Base-by-base conservation (phyloP, 2,888 invertebrate genomes). In the Drosophila sordidapex region DNA sequence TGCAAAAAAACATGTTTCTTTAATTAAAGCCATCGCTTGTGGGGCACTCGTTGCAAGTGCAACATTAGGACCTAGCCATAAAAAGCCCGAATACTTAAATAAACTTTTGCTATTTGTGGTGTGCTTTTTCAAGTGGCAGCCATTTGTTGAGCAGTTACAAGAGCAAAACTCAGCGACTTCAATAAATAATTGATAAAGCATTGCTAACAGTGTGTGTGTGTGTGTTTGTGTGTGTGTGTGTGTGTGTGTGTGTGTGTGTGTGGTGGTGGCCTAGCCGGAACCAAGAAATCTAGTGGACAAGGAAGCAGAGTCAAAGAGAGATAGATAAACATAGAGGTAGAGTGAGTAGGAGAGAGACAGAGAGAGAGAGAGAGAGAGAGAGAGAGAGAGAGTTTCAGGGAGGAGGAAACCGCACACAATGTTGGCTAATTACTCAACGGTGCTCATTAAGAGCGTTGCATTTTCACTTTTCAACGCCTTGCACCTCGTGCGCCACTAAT, bases 171-270 rank as follows among this genome's bases (percentile, higher is more conserved):
- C 6, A 58, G 40, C 60, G 63, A 73, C 81, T 88, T 83, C 88
- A 81, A 88, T 88, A 83, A 83, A 88, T 89, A 89, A 89, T 89
- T 89, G 90, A 85, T 87, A 89, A 89, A 85, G 59, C 78, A 68
- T 66, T 80, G 77, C 71, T 71, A 74, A 74, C 71, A 72, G 71
- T 62, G 27, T 71, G 36, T 60, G 68, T 63, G 52, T 35, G 35
- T 49, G 33, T 65, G 21, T 65, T 46, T 33, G 33, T 66, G 38
- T 63, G 40, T 66, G 38, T n/a, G n/a, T n/a, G 71, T 62, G 27
- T 71, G 36, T 60, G 68, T 63, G 52, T 35, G 35, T 49, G 33
- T 65, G 21, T 65, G 52, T 33, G 33, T 66, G 38, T 63, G 40
- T 66, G 38, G n/a, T n/a, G n/a, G n/a, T 65, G 70, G 54, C 69